phyloP scores from a whole-genome alignment of 1,140 invertebrate species.

The Nymphalis io region DNA sequence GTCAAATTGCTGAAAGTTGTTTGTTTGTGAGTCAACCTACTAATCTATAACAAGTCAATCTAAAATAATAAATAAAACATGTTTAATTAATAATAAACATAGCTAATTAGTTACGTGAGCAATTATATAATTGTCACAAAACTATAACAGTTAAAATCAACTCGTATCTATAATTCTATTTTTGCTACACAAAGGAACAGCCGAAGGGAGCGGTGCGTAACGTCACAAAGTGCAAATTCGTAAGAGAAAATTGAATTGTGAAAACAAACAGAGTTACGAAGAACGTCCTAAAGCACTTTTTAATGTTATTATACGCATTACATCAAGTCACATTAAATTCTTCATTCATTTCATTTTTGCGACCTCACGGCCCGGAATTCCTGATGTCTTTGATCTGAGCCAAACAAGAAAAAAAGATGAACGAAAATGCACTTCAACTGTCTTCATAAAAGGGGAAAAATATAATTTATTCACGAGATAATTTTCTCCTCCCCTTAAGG shows the following conservation, averaged over 20 bases:
- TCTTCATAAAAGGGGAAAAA: constrained; percentile 78
- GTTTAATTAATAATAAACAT: too few relatives aligned
- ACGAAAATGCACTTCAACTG: constrained; percentile 77
- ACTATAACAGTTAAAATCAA: neutral
- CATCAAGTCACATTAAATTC: constrained; percentile 77
- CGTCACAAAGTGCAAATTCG: constrained; percentile 45
- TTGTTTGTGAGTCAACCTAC: too few relatives aligned
- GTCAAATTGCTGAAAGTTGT: too few relatives aligned
- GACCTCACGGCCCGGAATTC: constrained; percentile 70
- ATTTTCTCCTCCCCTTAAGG: constrained; percentile 76
- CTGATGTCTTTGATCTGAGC: constrained; percentile 73
- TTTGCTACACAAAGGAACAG: constrained; percentile 19
- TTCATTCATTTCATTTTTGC: constrained; percentile 77
- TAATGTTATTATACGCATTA: constrained; percentile 68
- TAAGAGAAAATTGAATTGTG: constrained; percentile 60
- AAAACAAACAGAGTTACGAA: constrained; percentile 63
- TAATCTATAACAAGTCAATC: too few relatives aligned
- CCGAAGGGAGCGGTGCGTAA: constrained; percentile 24
- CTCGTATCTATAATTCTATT: neutral
- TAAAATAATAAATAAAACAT: too few relatives aligned
- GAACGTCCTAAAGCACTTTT: constrained; percentile 66
- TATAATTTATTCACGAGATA: constrained; percentile 81
- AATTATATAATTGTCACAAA: neutral
- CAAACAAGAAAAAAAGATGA: constrained; percentile 71
- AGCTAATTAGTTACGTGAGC: too few relatives aligned